Base-by-base conservation (phyloP, 2,113 vertebrate genomes). In the Alces alces region DNA sequence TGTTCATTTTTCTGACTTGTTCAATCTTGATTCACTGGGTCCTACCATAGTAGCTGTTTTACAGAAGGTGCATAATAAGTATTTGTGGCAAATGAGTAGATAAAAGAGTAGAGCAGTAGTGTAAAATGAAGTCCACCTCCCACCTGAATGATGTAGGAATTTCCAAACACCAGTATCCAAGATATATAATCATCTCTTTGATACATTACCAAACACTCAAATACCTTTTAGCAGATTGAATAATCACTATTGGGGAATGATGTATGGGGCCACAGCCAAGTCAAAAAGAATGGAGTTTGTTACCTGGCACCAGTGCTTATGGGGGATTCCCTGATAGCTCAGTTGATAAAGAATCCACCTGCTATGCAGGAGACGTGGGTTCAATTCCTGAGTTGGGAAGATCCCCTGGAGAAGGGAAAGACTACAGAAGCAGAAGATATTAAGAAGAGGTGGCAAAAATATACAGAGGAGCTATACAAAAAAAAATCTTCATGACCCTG, bases 121-220 rank as follows among this genome's bases (percentile, higher is more conserved):
- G 83, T 15, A 86, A 92, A 97, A 61, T 47, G 33, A 93, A 39
- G n/a, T 13, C 80, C 89, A 55, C 50, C 47, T 95, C n/a, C 78
- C 36, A 88, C 36, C 80, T 82, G 47, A 91, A 39, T 57, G 33
- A 94, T 61, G 96, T 91, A 86, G 57, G 83, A 89, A 95, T 95
- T 66, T 16, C 33, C 14, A 50, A 91, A 86, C 28, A 64, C 80
- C 60, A 54, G 55, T 88, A 86, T 76, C 17, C 43, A n/a, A 96
- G 43, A 16, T 57, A 52, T 82, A 36, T 86, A 61, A 43, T 30
- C 11, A 39, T 80, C 39, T 88, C 6, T 93, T 96, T 89, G 17
- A 91, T 87, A 10, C 14, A 27, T 95, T 89, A 54, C 30, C 45
- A 92, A 27, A 57, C 86, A 80, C 2, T 83, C 15, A 61, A 54